Conservation (phyloP, 2,888 invertebrate genomes). For the Monopis laevigella region DNA sequence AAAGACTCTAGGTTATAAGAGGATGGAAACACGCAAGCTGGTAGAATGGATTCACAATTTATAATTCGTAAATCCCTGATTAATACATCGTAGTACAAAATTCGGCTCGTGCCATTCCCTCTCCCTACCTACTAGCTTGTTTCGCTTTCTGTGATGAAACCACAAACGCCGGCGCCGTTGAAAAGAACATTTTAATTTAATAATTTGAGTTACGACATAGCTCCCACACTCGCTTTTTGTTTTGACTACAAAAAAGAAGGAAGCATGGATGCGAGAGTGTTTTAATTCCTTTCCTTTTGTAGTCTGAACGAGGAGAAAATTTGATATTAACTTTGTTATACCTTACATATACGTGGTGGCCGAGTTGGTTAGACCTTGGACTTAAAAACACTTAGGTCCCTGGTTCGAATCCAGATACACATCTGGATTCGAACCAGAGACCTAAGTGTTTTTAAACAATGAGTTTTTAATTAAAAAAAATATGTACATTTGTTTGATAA, state of each 20-base stretch:
- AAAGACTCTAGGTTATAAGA: neutral
- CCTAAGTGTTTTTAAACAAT: too few species aligned
- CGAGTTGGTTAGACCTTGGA: too few species aligned
- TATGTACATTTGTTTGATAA: too few species aligned
- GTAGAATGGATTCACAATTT: too few species aligned
- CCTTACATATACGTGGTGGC: constrained; percentile 3
- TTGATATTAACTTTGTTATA: neutral
- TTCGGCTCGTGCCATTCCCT: too few species aligned
- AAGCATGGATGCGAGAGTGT: neutral
- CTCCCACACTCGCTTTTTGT: neutral
- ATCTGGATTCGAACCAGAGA: too few species aligned
- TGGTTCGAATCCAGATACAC: too few species aligned
- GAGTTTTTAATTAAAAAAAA: too few species aligned
- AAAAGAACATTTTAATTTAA: constrained; percentile 8
- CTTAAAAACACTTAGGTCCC: too few species aligned
- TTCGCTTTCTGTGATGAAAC: constrained; percentile 1
- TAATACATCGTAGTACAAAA: too few species aligned
- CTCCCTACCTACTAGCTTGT: too few species aligned
- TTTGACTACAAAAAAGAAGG: neutral
- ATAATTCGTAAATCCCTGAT: too few species aligned
- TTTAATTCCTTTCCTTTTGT: constrained; percentile 7
- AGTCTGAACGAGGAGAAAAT: neutral
- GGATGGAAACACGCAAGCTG: neutral
- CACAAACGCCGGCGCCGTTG: neutral
- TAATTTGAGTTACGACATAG: constrained; percentile 4